Evolutionary conservation across 2,797 vertebrate genomes (phyloP), one percentile per base, ranked within the genome.

Genomic region (Pseudopleuronectes americanus): DNA sequence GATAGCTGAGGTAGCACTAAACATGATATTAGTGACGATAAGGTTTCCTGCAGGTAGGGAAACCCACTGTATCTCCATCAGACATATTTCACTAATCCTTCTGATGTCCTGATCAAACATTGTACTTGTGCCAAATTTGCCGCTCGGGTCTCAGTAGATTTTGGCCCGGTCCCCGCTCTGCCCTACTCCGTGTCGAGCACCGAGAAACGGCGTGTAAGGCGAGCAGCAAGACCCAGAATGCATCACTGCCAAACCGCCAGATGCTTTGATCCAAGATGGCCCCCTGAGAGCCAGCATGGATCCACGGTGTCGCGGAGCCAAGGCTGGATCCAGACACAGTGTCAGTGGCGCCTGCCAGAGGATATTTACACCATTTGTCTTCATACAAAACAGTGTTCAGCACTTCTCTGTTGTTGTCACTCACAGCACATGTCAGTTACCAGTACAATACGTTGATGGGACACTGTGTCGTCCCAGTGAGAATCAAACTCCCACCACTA

Each of bases 181-280:
- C 74, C 69, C 47, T 9, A 59, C 72, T 79, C 79, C 54, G 83
- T 80, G 79, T 79, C 61, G 77, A 83, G 81, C 80, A 61, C 79
- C 49, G 75, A 83, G 83, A 84, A 86, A 84, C 71, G 84, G 85
- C 64, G 45, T 79, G 84, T 81, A 80, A 90, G 82, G 83, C 89
- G 4, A 87, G 68, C 87, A 64, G 80, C 82, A 68, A 88, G 84
- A 91, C 88, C 89, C 86, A 87, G 74, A 90, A 83, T 77, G 79
- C 79, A 82, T 79, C 79, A n/a, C 81, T 90, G 92, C 90, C 89
- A 91, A 23, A 3, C 76, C 57, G 80, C 84, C 85, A 90, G 91
- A 90, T 90, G 88, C 90, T 90, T 89, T 89, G 89, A 90, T 92
- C 90, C 89, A 92, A 91, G 84, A 92, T 88, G 89, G 88, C 83